Base-by-base conservation (phyloP, 2,888 invertebrate genomes). In the Scaptomyza reducta region DNA sequence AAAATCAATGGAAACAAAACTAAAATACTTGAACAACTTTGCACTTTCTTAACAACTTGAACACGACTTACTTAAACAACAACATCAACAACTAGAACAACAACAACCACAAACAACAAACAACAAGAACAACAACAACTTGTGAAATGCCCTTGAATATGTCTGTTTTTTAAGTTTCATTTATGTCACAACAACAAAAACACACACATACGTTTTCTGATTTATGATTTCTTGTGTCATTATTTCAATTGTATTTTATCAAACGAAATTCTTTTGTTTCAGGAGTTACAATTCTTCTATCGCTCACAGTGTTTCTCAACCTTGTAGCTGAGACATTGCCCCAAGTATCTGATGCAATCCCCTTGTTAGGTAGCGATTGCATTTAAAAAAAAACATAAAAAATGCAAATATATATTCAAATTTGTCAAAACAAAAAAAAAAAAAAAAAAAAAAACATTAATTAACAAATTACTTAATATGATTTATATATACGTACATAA, bases 291-390 rank as follows among this genome's bases (percentile, higher is more conserved):
- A 98, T 98, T 94, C 96, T 98, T 94, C 97, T 99, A 93, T 99
- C 99, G 93, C 96, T 99, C 95, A 99, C 98, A 94, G 98, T 99
- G 94, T 99, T 99, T 95, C 97, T 99, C 94, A 97, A 99, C 95
- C 96, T 99, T 95, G 98, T 99, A 93, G 98, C 98, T 90, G 98
- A 99, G 95, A 98, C 98, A 94, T 97, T 99, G 96, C 99, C 99
- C 93, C 98, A 97, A 95, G 99, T 99, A 93, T 99, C 99, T 93
- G 99, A 99, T 94, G 98, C 99, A 93, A 98, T 99, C 94, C 99
- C 99, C 94, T 95, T 99, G 94, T 98, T 99, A 96, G 99, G 99
- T 97, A 96, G 95, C 94, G 91, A 91, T 91, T 91, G 91, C 91
- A 92, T 91, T 91, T 88, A 90, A 90, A 89, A 57, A 25, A 44